phyloP scores from a whole-genome alignment of 2,113 vertebrate genomes.

The Aegithalos caudatus region DNA sequence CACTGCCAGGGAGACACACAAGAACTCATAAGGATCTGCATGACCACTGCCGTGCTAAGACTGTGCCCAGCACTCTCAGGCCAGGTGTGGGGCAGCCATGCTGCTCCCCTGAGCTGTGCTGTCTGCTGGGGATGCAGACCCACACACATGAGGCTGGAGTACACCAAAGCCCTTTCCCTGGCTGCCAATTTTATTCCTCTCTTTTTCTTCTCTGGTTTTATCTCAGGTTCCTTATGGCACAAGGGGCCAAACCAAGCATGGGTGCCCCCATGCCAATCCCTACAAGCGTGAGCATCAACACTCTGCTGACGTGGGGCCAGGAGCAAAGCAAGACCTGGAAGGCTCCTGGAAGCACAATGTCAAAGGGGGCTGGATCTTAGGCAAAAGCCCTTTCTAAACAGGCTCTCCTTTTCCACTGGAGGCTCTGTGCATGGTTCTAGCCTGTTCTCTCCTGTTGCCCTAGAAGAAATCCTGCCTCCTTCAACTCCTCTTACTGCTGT shows the following conservation, averaged over 20 bases:
- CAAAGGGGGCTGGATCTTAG: neutral
- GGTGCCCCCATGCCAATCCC: neutral
- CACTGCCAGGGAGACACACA: slow-evolving; percentile 77
- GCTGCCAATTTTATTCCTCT: neutral
- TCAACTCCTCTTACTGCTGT: neutral
- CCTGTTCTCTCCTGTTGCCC: slow-evolving; percentile 21
- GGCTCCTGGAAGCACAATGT: neutral
- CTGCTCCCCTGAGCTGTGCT: neutral
- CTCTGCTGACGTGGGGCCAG: neutral
- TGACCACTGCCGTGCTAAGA: slow-evolving; percentile 6
- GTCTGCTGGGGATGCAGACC: neutral
- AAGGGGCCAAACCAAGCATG: neutral
- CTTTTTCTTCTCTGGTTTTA: neutral
- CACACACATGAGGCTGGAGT: neutral
- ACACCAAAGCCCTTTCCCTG: neutral
- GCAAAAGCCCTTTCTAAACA: neutral
- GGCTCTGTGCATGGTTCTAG: no score
- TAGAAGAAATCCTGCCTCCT: slow-evolving; percentile 25
- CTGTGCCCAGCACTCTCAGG: neutral
- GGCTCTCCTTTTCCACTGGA: neutral
- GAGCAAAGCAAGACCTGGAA: slow-evolving; percentile 4
- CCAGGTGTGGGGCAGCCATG: neutral
- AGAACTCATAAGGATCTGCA: slow-evolving; percentile 51
- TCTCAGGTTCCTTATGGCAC: neutral
- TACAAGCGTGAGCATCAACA: neutral